Evolutionary conservation across 2,797 vertebrate genomes (phyloP).

Genomic region (Halcyon smyrnensis): DNA sequence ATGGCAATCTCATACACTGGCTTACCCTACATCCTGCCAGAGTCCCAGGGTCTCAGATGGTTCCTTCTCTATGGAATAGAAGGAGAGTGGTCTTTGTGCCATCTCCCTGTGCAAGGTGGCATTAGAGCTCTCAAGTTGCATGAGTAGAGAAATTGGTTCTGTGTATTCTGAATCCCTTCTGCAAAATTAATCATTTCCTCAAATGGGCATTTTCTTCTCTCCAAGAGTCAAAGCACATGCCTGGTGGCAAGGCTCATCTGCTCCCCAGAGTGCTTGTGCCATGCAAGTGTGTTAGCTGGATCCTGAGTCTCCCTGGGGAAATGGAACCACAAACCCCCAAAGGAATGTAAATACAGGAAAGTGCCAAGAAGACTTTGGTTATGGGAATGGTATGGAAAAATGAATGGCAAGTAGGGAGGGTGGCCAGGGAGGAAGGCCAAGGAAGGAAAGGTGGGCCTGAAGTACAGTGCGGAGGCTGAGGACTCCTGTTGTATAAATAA

Average conservation of each 20-base stretch:
- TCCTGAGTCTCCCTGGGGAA: neutral
- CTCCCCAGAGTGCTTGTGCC: neutral
- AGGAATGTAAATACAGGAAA: neutral
- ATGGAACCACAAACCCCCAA: neutral
- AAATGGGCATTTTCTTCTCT: neutral
- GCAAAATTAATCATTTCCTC: neutral
- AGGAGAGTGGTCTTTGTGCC: neutral
- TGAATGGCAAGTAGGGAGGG: neutral
- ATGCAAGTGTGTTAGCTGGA: neutral
- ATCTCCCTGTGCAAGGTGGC: neutral
- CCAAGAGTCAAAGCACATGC: neutral
- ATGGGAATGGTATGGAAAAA: neutral
- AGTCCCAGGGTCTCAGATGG: too few relatives aligned
- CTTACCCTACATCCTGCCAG: neutral
- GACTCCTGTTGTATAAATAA: neutral
- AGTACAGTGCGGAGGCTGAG: neutral
- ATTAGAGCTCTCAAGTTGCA: neutral
- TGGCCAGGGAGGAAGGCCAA: neutral
- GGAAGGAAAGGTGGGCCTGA: neutral
- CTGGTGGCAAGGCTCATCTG: neutral
- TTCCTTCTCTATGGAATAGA: neutral
- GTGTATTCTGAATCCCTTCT: neutral
- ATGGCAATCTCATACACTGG: neutral
- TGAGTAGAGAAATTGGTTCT: neutral
- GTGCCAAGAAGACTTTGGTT: neutral